phyloP scores from a whole-genome alignment of 1,140 invertebrate species.

The Scylla paramamosain region DNA sequence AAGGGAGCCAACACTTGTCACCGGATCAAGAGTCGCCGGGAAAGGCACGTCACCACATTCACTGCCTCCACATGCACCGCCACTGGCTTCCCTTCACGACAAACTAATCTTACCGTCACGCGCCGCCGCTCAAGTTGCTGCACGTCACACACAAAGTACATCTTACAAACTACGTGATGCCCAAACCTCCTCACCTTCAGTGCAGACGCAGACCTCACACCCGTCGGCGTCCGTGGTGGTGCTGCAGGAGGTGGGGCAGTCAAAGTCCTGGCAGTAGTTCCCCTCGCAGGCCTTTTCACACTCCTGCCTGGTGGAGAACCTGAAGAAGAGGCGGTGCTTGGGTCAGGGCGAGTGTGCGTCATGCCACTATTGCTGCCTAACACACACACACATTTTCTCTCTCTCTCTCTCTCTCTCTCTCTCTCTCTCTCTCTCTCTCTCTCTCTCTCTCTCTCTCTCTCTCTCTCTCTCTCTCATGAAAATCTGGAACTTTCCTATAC shows the following conservation, averaged over 20 bases:
- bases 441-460: too few species aligned
- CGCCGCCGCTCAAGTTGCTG: too few species aligned
- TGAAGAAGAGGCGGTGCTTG: neutral
- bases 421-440: conserved; percentile 13
- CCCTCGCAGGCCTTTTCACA: conserved; percentile 46
- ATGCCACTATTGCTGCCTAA: too few species aligned
- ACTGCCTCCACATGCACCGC: neutral
- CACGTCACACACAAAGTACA: neutral
- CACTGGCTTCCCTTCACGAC: neutral
- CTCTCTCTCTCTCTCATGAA: too few species aligned
- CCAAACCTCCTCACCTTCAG: conserved; percentile 27
- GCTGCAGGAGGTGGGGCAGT: conserved; percentile 50
- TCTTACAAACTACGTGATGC: neutral
- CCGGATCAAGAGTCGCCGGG: too few species aligned
- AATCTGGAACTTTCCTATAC: too few species aligned
- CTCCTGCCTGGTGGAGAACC: conserved; percentile 29
- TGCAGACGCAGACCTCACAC: conserved; percentile 55
- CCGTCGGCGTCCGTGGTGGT: neutral
- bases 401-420: conserved; percentile 32
- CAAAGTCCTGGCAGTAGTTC: conserved; percentile 38
- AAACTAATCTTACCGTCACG: too few species aligned
- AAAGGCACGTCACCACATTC: too few species aligned
- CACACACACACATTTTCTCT: neutral
- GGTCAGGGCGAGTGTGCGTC: neutral
- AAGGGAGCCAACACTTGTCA: too few species aligned